Evolutionary conservation across 2,113 vertebrate species (phyloP), one percentile per base, ranked within the genome.

Genomic region (Oreochromis aureus): DNA sequence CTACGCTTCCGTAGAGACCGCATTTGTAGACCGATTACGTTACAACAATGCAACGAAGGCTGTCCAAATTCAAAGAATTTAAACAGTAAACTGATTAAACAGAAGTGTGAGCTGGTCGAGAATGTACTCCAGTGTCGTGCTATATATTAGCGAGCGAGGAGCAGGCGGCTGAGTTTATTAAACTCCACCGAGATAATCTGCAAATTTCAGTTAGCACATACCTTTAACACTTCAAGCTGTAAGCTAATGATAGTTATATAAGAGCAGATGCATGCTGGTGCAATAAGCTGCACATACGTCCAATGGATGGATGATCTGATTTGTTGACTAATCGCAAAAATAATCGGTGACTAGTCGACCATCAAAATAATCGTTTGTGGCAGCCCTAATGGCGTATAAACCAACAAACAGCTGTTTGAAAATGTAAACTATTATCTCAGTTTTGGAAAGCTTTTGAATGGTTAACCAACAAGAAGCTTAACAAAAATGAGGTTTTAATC

Each of bases 401-500:
- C 39, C 66, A 27, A 71, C n/a, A 27, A 71, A 71, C 3, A 71
- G 22, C 13, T 71, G 1, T 44, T 44, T 71, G 5, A 44, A 71
- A 71, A 6, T 10, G 0, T 71, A 27, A 71, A 6, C 39, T 46
- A 16, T 27, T 18, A 16, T 10, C 66, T 46, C 61, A 36, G 6
- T 36, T 63, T 36, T 73, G 69, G 8, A 46, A 46, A 73, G 41
- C 13, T 15, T 18, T 51, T 18, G 48, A 51, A 19, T 51, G 16
- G 7, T 51, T 51, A 51, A 19, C 16, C 27, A 27, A 10, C 8
- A 32, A 4, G 3, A 30, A 30, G 44, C 22, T 73, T 46, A 73
- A 46, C 6, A 27, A 13, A 27, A 73, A 27, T 30, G 0, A 46
- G 7, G 44, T 19, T 51, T 19, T 32, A 32, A 51, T 78, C 0